These are phyloP conservation scores for Cephalopachus bancanus DNA, from an alignment of 2,797 vertebrate genomes.

Conservation along the genomic window DNA sequence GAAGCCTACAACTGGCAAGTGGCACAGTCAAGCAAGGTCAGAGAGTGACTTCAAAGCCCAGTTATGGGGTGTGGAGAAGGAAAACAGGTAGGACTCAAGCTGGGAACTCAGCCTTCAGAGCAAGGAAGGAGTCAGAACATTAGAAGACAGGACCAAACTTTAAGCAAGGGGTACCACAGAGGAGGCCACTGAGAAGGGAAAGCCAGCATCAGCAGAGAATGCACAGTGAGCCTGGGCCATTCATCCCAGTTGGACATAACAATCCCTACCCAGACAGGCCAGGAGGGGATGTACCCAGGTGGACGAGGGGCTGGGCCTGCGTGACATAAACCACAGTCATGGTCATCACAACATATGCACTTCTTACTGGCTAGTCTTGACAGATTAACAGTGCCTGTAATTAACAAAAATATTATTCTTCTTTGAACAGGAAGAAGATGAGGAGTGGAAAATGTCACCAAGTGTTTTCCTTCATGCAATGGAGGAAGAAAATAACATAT, in stretches of 20 bases:
- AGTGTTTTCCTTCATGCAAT: constrained; percentile 91
- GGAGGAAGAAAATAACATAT: constrained; percentile 89
- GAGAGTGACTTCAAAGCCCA: not conserved
- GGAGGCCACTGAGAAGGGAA: not conserved
- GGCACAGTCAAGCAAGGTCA: no score
- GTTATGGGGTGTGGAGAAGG: accelerated
- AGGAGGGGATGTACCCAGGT: not conserved
- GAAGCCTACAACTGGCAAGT: not conserved
- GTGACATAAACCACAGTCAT: accelerated
- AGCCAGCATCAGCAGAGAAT: accelerated
- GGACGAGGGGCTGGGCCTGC: accelerated
- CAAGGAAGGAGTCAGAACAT: not conserved
- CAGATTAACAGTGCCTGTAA: not conserved
- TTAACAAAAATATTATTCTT: not conserved
- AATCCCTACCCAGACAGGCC: not conserved
- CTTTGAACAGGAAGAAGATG: constrained; percentile 87
- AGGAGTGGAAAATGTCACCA: constrained; percentile 91
- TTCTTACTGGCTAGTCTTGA: accelerated
- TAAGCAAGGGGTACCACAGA: accelerated
- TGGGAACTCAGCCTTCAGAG: not conserved
- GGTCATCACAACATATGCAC: accelerated
- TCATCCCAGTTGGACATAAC: accelerated
- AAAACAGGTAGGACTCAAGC: accelerated
- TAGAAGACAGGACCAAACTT: not conserved
- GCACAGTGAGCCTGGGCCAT: not conserved